Evolutionary conservation across 2,888 invertebrate genomes (phyloP), one percentile per base, ranked within the genome.

Genomic region (Himalopsyche kuldschensis): DNA sequence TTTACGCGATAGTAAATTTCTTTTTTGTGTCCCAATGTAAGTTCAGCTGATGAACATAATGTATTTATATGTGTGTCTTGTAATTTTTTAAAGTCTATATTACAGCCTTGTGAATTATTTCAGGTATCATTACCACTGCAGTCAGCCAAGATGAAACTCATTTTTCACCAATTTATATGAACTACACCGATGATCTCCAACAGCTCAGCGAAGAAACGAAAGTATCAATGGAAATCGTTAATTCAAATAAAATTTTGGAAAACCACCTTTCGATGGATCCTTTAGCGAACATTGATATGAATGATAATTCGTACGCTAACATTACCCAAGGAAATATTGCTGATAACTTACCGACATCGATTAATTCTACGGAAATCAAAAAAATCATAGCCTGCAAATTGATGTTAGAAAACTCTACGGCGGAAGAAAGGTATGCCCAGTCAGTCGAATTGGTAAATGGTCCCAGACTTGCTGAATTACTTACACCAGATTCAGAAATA

Each of bases 401-500:
- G 20, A 75, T 30, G 11, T n/a, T 85, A 1, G 90, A 90, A 85
- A 91, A 91, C 30, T 79, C 75, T 32, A 87, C 88, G 79, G 5
- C 77, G 8, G 88, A 87, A 83, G 90, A 90, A 78, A 90, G 91
- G 82, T 78, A 88, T 17, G 90, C 91, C 82, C 90, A 90, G 0
- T 87, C 89, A 76, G 93, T 94, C 0, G 92, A 95, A 91, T 91
- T 96, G 48, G 94, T 95, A 0, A 96, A 96, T 89, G 94, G 94
- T 79, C 94, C 94, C 10, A 91, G 93, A 84, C 90, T 96, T n/a
- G 92, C 94, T 30, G 94, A 94, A 88, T 88, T 95, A 24, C 89
- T 96, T 35, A 92, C 93, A 85, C 89, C 93, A 0, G 93, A 95
- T 87, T 91, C 93, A 27, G 94, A 94, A 84, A 91, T 94, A n/a